Evolutionary conservation across 2,888 invertebrate genomes (phyloP).

Genomic region (Ectemnius cavifrons): DNA sequence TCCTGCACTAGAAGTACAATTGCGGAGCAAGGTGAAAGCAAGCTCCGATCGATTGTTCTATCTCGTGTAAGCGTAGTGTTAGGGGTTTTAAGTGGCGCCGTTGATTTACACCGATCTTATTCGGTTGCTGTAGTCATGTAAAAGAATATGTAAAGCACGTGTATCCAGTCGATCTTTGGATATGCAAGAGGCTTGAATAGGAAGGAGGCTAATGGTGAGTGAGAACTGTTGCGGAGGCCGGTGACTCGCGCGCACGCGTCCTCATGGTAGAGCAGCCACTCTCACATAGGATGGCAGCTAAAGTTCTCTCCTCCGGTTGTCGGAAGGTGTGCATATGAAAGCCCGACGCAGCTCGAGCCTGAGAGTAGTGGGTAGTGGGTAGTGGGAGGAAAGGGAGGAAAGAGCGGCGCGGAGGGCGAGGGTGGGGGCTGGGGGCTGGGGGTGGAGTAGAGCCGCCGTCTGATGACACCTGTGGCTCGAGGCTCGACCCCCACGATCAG

Average conservation of each 20-base stretch:
- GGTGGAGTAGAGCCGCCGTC: conserved; percentile 56
- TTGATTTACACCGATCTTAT: not conserved
- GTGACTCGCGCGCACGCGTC: not conserved
- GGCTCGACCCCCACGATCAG: conserved; percentile 70
- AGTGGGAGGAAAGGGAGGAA: conserved; percentile 19
- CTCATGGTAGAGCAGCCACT: not conserved
- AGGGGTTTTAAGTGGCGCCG: not conserved
- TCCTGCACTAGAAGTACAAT: not conserved
- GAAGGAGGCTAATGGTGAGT: not conserved
- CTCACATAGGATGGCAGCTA: not conserved
- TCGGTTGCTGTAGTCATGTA: conserved; percentile 10
- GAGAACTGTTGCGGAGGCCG: not conserved
- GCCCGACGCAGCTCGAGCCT: conserved; percentile 30
- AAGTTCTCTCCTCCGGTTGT: not conserved
- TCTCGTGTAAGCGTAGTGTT: not conserved
- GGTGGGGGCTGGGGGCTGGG: conserved; percentile 41
- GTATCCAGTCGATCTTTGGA: conserved; percentile 20
- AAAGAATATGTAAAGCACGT: conserved; percentile 39
- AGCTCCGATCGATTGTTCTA: not conserved
- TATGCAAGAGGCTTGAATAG: not conserved
- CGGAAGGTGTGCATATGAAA: not conserved
- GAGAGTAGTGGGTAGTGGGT: conserved; percentile 20
- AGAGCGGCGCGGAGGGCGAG: conserved; percentile 9
- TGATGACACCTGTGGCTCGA: conserved; percentile 74
- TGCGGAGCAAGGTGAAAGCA: too few species aligned